A percentile compares a stretch with the other conserved stretches of the same genome.
These are phyloP conservation scores for Setipinna tenuifilis DNA, from an alignment of 2,797 vertebrate genomes.

Conservation along the genomic window DNA sequence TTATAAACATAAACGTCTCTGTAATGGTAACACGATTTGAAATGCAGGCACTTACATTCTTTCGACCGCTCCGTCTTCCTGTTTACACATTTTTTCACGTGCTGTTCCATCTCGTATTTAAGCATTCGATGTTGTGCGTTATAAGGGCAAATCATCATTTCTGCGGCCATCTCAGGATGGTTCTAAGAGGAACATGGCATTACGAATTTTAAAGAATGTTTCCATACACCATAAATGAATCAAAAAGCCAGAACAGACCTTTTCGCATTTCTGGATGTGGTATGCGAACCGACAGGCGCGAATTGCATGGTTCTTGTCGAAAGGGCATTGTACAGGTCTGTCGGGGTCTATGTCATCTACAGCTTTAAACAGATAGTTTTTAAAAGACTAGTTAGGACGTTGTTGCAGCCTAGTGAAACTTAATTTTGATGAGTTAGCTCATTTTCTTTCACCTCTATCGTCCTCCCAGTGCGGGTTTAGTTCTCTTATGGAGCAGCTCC, in stretches of 20 bases:
- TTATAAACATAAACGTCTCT: too few species aligned
- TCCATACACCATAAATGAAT: too few species aligned
- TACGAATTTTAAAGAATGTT: neutral
- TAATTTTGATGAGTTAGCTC: too few species aligned
- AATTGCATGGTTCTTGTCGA: neutral
- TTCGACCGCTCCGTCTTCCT: neutral
- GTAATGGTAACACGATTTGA: neutral
- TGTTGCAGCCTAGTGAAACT: too few species aligned
- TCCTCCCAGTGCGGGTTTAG: slow-evolving; percentile 5
- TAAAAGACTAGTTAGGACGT: too few species aligned
- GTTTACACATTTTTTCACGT: neutral
- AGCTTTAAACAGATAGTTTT: neutral
- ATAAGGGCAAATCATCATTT: neutral
- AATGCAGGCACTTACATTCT: neutral
- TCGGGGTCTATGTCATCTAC: neutral
- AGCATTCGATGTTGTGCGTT: slow-evolving; percentile 17
- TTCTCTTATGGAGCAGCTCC: neutral
- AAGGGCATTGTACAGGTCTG: neutral
- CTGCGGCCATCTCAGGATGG: neutral
- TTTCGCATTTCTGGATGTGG: slow-evolving; percentile 12
- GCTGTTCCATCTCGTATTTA: neutral
- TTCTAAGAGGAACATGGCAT: neutral
- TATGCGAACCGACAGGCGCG: slow-evolving; percentile 8
- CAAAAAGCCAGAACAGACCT: neutral
- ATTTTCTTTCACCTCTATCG: neutral